A percentile compares a stretch with the other conserved stretches of the same genome.
Evolutionary conservation across 2,113 vertebrate species (phyloP).

Genomic region (Motacilla alba): DNA sequence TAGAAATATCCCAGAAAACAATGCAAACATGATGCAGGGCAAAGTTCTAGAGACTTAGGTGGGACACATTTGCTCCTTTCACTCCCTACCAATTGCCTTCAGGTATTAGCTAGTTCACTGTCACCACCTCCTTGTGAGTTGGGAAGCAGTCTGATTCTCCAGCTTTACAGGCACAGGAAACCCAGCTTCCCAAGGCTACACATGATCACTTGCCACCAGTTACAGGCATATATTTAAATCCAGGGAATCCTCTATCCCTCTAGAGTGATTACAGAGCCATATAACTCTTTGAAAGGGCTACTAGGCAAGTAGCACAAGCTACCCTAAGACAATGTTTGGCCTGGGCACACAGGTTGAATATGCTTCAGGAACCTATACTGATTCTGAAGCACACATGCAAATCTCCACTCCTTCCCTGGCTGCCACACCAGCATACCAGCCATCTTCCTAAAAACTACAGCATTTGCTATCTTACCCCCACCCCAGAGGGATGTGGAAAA

Average conservation of each 20-base stretch:
- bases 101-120: neutral
- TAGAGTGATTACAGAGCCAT: neutral
- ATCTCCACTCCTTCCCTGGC: neutral
- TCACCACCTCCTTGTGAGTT: neutral
- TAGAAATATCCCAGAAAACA: neutral
- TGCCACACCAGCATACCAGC: neutral
- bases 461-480: neutral
- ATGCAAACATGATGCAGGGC: neutral
- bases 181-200: neutral
- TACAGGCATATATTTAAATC: neutral
- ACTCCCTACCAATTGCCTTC: neutral
- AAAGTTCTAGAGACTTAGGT: neutral
- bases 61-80: neutral
- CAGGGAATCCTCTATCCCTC: neutral
- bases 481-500: neutral
- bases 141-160: neutral
- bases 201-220: neutral
- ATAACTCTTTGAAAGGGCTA: neutral
- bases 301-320: neutral
- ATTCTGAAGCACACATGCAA: neutral
- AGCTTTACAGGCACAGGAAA: neutral
- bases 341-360: fast-evolving
- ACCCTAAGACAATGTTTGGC: neutral
- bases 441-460: neutral
- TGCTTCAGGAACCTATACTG: neutral